Evolutionary conservation across 2,113 vertebrate species (phyloP), one percentile per base, ranked within the genome.

Genomic region (Panurus biarmicus): DNA sequence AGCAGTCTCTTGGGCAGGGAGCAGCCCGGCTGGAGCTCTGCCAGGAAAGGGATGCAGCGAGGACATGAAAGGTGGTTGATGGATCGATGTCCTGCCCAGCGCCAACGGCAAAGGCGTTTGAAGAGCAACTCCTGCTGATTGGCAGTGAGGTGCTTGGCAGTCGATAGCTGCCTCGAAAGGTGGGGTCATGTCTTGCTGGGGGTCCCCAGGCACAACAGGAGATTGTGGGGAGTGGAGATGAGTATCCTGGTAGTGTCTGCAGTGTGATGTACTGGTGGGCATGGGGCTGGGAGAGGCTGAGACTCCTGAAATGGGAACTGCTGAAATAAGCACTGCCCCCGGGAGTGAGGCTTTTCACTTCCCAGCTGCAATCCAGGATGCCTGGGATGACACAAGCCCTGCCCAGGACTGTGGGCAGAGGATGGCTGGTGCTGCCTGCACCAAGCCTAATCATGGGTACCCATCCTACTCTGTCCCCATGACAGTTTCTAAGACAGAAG

Each of bases 211-310:
- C 82, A 79, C 57, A 60, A 19, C 4, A 4, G 66, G 40, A 78
- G 23, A 22, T 38, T 0, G 0, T 9, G 50, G n/a, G 31, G 40
- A 60, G 48, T 36, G 36, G 31, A 74, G 42, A 12, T 4, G 31
- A 35, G 21, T n/a, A 69, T 40, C 36, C 25, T 16, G 24, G 48
- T 8, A 6, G 31, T 20, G 31, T 51, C 66, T 65, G 57, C 48
- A 75, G 40, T 1, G 0, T 17, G 62, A 61, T 0, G 5, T 44
- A 22, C 29, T 25, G 48, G 14, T 0, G 2, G 48, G 29, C 44
- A 36, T 0, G 2, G 36, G 28, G 17, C 28, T 57, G 45, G 50
- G 24, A 53, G 50, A 48, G 26, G 24, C 9, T 1, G 12, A 65
- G 31, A 5, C 40, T 76, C 4, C 2, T n/a, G 54, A 60, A 83